These are phyloP conservation scores for Pedionomus torquatus DNA, from an alignment of 2,113 vertebrate genomes.

Conservation along the genomic window DNA sequence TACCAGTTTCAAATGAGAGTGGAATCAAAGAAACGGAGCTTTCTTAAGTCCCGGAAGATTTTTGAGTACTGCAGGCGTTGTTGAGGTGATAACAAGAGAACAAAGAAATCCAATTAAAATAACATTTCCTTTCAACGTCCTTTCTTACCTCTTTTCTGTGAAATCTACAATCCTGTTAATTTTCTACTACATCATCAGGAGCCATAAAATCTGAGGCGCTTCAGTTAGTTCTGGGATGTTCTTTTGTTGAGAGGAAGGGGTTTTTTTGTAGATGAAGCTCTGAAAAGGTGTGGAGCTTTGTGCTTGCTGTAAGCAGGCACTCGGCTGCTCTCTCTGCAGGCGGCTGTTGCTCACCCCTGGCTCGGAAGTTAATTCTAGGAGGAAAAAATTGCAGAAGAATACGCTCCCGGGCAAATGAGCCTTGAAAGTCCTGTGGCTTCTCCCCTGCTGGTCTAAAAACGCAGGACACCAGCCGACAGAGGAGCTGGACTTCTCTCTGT, in stretches of 20 bases:
- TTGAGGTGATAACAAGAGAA: constrained; percentile 58
- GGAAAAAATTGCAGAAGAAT: background rate
- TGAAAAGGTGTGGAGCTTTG: background rate
- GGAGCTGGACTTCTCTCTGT: background rate
- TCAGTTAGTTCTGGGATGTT: background rate
- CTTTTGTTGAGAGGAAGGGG: background rate
- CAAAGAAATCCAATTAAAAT: constrained; percentile 72
- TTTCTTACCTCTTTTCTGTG: constrained; percentile 31
- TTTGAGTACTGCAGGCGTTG: constrained; percentile 12
- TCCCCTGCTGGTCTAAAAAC: background rate
- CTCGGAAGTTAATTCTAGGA: background rate
- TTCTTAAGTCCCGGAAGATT: constrained; percentile 30
- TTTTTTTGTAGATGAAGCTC: background rate
- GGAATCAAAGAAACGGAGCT: constrained; percentile 50
- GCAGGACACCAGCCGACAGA: background rate
- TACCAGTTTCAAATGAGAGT: constrained; percentile 60
- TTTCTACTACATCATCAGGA: background rate
- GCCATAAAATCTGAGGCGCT: background rate
- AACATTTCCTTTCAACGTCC: constrained; percentile 31
- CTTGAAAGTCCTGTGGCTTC: background rate
- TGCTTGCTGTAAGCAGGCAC: background rate
- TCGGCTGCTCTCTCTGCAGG: background rate
- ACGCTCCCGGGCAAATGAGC: fast-evolving
- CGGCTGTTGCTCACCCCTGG: background rate
- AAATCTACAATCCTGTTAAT: constrained; percentile 19